Evolutionary conservation across 2,888 invertebrate species (phyloP), one percentile per base, ranked within the genome.

Genomic region (Prosapia bicincta): DNA sequence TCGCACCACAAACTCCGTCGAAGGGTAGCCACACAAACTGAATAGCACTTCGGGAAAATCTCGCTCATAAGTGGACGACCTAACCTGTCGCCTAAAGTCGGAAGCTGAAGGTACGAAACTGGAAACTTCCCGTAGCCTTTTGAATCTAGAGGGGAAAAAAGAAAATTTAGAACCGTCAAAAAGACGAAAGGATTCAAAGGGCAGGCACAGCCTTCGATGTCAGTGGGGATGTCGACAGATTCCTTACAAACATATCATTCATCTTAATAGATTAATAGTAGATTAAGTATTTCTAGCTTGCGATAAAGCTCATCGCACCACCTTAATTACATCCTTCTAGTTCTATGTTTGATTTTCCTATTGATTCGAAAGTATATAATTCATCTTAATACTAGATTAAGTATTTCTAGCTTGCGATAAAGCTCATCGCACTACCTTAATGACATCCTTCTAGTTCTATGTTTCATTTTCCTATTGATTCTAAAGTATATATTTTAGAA

Each of bases 141-240:
- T 67, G 15, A 67, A 23, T 23, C 67, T 67, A 23, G 67, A 67
- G 67, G 67, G 20, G 67, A 67, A 67, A 26, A 67, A 67, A 67
- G 67, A 23, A 67, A 26, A 15, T 26, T 26, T 26, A 10, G 24
- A 67, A 10, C 67, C 67, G 26, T 67, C 67, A 67, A 67, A 20
- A 67, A 23, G 67, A 67, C 24, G 67, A 67, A 20, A 67, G 67
- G 67, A 67, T 67, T 67, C 67, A 15, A 23, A 67, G 67, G 67
- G 67, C 67, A 67, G 67, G n/a, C 67, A 23, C 67, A 67, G 67
- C 10, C 67, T 67, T 26, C 67, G 67, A 67, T 67, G 67, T 67
- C 67, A 67, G 67, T 26, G 24, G 67, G 20, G 67, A 67, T 67
- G 67, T 67, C 10, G n/a, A 23, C 24, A 67, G 67, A 67, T 67